Conservation (phyloP, 1,140 invertebrate species). For the Zeugodacus cucurbitae region DNA sequence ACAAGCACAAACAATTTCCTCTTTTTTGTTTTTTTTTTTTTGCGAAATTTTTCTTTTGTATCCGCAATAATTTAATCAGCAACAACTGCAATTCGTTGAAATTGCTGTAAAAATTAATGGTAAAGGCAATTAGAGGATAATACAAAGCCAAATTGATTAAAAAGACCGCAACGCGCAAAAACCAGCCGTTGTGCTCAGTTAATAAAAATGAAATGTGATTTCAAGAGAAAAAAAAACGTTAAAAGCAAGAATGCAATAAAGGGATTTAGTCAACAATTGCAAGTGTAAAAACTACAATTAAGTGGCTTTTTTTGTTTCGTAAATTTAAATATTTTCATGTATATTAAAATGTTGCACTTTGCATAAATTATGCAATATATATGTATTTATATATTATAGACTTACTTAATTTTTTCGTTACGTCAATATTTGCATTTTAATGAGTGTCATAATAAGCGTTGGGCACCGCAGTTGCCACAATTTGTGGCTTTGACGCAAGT, state of each 20-base stretch:
- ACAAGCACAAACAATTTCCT: neutral
- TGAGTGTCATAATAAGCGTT: neutral
- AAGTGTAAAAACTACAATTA: neutral
- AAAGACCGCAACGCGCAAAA: neutral
- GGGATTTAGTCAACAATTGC: neutral
- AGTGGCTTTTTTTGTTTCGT: neutral
- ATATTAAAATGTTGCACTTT: neutral
- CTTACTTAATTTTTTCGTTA: neutral
- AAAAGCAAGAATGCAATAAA: neutral
- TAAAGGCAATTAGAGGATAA: neutral
- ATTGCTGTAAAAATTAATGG: neutral
- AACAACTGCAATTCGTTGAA: too few species aligned
- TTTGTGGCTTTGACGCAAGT: neutral
- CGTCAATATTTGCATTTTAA: slow-evolving; percentile 3
- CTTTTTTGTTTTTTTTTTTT: neutral
- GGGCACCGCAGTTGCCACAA: neutral
- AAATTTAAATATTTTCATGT: neutral
- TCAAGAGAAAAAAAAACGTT: neutral
- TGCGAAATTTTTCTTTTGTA: too few species aligned
- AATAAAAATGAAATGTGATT: neutral
- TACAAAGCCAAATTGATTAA: neutral
- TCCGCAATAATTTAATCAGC: too few species aligned
- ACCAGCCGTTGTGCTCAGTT: neutral
- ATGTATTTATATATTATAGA: neutral
- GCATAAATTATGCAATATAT: too few species aligned